Percentiles rank a stretch among this genome's conserved stretches.
Conservation (phyloP, 2,113 vertebrate species). For the Lagopus leucura region DNA sequence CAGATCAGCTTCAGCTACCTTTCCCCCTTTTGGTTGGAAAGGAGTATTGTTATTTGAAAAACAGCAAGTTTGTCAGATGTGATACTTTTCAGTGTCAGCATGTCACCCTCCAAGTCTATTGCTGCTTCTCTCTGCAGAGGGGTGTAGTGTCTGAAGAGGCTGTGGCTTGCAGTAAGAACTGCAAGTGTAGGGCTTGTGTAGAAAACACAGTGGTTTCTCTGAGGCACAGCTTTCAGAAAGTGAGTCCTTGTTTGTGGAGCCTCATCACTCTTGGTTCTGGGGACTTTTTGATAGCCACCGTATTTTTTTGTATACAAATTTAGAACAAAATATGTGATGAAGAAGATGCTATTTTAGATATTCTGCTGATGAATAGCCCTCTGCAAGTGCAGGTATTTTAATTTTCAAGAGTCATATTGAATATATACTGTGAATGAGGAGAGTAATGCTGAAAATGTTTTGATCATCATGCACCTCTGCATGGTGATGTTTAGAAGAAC, state of each 20-base stretch:
- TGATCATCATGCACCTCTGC: background rate
- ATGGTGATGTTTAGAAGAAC: background rate
- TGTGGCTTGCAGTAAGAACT: background rate
- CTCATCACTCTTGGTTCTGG: background rate
- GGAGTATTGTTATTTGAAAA: background rate
- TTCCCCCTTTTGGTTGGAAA: background rate
- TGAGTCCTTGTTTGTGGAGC: background rate
- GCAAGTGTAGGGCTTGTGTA: background rate
- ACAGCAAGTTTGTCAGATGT: background rate
- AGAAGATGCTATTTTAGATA: background rate
- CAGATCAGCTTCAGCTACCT: background rate
- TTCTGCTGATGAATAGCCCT: background rate
- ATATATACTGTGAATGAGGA: background rate
- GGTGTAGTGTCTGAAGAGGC: background rate
- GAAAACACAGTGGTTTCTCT: background rate
- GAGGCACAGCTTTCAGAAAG: background rate
- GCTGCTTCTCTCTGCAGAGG: background rate
- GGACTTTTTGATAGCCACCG: background rate
- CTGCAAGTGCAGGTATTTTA: background rate
- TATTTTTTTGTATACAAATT: background rate
- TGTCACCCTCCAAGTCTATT: background rate
- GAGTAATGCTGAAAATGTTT: background rate
- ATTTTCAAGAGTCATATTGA: background rate
- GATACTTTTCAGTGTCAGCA: background rate
- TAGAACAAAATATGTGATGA: background rate